Evolutionary conservation across 2,113 vertebrate genomes (phyloP).

Genomic region (Nyctibius bracteatus): DNA sequence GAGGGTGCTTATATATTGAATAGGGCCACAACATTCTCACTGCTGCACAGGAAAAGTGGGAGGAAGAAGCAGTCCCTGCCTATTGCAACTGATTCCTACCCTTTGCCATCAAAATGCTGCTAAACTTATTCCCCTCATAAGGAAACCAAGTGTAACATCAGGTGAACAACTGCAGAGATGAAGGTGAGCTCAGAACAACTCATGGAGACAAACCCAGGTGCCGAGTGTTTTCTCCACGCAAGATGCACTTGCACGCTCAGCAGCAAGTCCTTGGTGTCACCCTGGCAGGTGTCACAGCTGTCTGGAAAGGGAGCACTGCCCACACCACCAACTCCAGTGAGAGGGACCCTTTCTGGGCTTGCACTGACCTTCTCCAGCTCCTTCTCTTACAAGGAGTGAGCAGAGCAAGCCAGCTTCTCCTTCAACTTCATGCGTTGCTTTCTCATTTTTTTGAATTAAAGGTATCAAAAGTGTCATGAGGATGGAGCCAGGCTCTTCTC

Average conservation of each 20-base stretch:
- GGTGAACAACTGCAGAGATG: background rate
- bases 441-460: background rate
- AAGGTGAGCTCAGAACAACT: background rate
- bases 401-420: background rate
- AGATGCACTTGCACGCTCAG: background rate
- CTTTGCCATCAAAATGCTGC: background rate
- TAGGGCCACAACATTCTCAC: background rate
- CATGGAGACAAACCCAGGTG: background rate
- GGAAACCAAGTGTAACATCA: rapidly evolving
- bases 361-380: background rate
- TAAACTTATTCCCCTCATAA: background rate
- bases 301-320: background rate
- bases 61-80: background rate
- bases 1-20: background rate
- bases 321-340: rapidly evolving
- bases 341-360: background rate
- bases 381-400: background rate
- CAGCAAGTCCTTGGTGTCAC: background rate
- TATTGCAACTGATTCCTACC: background rate
- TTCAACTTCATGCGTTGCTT: background rate
- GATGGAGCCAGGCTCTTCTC: no score
- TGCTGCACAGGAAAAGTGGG: background rate
- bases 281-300: background rate
- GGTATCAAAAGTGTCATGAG: background rate
- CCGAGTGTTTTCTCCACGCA: background rate